Conservation (phyloP, 2,113 vertebrate species). For the Pitta sordida region DNA sequence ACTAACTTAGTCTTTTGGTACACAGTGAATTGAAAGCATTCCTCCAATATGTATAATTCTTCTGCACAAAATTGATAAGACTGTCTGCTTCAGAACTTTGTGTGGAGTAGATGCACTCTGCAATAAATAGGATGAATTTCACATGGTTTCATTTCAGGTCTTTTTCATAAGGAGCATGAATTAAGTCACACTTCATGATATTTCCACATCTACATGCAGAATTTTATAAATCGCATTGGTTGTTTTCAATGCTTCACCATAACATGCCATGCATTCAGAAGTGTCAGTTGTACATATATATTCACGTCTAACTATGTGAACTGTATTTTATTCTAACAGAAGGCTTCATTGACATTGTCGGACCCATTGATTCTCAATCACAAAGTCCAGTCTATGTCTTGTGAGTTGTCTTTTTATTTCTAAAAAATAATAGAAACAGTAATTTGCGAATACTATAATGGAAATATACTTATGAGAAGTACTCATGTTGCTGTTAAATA, state of each 20-base stretch:
- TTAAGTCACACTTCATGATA: background rate
- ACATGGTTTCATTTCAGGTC: background rate
- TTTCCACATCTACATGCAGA: background rate
- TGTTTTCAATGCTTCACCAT: background rate
- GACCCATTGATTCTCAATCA: background rate
- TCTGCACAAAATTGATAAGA: conserved; percentile 33
- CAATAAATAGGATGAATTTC: background rate
- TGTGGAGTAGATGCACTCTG: background rate
- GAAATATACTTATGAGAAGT: background rate
- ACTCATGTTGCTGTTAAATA: background rate
- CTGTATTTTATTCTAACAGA: background rate
- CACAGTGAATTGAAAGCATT: conserved; percentile 24
- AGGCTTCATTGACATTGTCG: background rate
- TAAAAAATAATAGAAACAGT: background rate
- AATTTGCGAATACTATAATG: background rate
- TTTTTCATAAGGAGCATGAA: background rate
- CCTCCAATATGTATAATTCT: conserved; percentile 14
- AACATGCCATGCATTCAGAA: background rate
- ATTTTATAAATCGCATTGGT: background rate
- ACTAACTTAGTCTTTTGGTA: background rate
- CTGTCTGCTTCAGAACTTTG: conserved; percentile 12
- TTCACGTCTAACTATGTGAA: background rate
- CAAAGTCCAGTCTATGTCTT: background rate
- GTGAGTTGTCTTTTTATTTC: background rate
- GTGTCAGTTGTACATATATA: background rate